These are phyloP conservation scores for Liasis olivaceus DNA, from an alignment of 2,797 vertebrate genomes.

Conservation along the genomic window DNA sequence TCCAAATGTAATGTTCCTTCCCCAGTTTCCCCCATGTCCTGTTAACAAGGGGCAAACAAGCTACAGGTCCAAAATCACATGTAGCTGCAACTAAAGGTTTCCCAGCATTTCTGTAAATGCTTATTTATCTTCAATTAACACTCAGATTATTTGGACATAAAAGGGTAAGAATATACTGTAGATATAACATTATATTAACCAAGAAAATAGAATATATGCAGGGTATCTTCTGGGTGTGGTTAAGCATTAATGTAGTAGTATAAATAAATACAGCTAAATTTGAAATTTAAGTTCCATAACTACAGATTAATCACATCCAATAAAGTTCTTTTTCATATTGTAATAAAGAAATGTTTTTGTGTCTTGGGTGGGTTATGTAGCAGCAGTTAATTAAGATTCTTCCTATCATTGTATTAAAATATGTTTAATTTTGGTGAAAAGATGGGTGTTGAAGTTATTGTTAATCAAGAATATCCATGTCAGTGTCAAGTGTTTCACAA, in stretches of 20 bases:
- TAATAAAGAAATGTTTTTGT: conserved; percentile 32
- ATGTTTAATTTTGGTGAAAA: conserved; percentile 48
- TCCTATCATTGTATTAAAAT: conserved; percentile 34
- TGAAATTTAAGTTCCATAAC: conserved; percentile 14
- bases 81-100: too few species aligned
- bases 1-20: too few species aligned
- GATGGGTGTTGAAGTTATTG: conserved; percentile 30
- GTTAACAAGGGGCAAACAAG: too few species aligned
- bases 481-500: conserved; percentile 53
- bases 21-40: too few species aligned
- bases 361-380: conserved; percentile 16
- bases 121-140: not conserved
- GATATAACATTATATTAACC: not conserved
- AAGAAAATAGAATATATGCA: not conserved
- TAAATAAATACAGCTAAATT: conserved; percentile 25
- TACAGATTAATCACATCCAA: conserved; percentile 25
- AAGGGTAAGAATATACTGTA: not conserved
- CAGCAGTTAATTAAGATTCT: conserved; percentile 54
- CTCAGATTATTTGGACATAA: not conserved
- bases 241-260: not conserved
- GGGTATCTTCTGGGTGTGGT: not conserved
- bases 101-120: too few species aligned
- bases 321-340: conserved; percentile 37
- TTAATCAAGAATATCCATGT: conserved; percentile 45
- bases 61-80: too few species aligned